phyloP scores from a whole-genome alignment of 1,140 invertebrate genomes.

The Dufourea novaeangliae region DNA sequence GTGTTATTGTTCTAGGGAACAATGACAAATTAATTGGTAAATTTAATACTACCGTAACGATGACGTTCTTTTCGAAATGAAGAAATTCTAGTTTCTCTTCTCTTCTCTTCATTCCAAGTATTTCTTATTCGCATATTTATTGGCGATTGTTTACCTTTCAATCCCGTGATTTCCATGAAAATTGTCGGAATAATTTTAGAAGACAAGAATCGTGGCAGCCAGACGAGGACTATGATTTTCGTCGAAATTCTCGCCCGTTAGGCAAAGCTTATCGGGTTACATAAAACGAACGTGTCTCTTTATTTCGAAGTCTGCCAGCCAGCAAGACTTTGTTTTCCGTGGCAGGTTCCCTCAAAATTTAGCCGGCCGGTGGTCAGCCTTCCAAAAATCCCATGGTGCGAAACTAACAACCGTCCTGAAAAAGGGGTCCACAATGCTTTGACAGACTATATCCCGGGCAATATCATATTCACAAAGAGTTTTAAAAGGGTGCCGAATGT shows the following conservation, averaged over 20 bases:
- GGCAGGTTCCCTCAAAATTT: constrained; percentile 9
- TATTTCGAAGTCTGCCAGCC: neutral
- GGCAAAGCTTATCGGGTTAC: neutral
- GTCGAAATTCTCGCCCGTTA: neutral
- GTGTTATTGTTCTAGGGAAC: neutral
- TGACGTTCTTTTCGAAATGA: too few relatives aligned
- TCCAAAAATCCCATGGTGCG: constrained; percentile 7
- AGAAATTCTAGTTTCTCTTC: too few relatives aligned
- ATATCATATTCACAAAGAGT: too few relatives aligned
- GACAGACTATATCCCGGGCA: neutral
- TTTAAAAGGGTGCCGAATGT: too few relatives aligned
- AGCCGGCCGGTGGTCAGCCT: neutral
- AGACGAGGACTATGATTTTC: neutral
- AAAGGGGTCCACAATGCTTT: neutral
- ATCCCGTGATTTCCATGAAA: neutral
- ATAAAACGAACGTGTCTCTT: constrained; percentile 15
- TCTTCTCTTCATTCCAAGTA: too few relatives aligned
- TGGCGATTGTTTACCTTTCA: neutral
- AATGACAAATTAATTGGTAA: neutral
- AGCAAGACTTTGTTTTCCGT: neutral
- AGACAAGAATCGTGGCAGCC: neutral
- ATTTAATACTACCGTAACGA: too few relatives aligned
- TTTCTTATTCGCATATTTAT: neutral
- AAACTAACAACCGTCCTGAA: neutral
- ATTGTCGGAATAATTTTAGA: constrained; percentile 15